Evolutionary conservation across 2,797 vertebrate species (phyloP).

Genomic region (Limnodromus scolopaceus): DNA sequence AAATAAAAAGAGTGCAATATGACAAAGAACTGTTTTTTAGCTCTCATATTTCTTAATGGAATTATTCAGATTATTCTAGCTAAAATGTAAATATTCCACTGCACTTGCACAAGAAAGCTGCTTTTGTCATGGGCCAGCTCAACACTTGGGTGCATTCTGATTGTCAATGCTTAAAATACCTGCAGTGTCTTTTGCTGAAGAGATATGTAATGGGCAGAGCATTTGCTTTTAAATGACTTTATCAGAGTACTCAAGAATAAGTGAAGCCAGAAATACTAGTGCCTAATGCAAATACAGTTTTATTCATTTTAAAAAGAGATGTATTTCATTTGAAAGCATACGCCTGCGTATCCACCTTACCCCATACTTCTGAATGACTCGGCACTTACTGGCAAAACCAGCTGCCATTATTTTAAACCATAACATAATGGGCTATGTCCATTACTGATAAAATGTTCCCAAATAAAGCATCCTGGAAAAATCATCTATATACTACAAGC

Average conservation of each 20-base stretch:
- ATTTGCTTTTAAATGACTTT: neutral
- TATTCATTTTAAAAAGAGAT: neutral
- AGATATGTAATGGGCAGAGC: neutral
- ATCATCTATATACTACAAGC: neutral
- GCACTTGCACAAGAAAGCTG: neutral
- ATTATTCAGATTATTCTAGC: neutral
- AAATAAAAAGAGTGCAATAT: neutral
- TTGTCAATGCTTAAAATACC: neutral
- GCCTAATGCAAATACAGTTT: neutral
- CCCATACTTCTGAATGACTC: constrained; percentile 1
- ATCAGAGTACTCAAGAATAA: neutral
- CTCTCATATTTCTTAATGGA: neutral
- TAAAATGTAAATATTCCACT: neutral
- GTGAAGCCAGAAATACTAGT: neutral
- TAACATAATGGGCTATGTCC: neutral
- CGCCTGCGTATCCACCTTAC: neutral
- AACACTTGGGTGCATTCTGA: neutral
- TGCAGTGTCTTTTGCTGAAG: neutral
- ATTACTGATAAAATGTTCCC: neutral
- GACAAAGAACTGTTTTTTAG: neutral
- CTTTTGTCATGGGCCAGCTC: neutral
- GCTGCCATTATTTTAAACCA: neutral
- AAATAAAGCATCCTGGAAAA: constrained; percentile 3
- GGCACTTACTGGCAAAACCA: neutral
- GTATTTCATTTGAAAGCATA: constrained; percentile 12